Evolutionary conservation across 2,797 vertebrate genomes (phyloP), one percentile per base, ranked within the genome.

Genomic region (Loriculus beryllinus): DNA sequence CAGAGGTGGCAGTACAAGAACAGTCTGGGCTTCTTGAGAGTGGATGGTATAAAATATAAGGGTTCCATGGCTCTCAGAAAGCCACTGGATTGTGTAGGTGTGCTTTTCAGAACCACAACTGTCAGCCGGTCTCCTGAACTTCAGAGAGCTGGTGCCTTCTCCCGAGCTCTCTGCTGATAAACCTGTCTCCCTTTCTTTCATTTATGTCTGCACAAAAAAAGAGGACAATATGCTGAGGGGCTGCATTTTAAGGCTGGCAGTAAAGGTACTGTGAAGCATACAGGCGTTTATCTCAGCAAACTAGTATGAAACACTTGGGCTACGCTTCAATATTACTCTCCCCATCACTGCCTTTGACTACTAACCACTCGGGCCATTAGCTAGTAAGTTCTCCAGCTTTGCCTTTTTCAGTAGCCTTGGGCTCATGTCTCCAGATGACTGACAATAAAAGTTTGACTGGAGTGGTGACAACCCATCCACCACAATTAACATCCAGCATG

Each of bases 251-350:
- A 67, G 37, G 47, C 42, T 62, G 25, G 4, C 14, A 9, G 42
- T 39, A 43, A 3, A 79, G 47, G 48, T 57, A 16, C 1, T 51
- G 45, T 45, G 40, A 69, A 60, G 51, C 62, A 74, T n/a, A 48
- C 29, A 33, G 59, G 25, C 17, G 7, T 52, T 84, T 78, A 40
- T 70, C 75, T 49, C 67, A 33, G 57, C 19, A 43, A 33, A 23
- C 43, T 7, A 9, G 22, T n/a, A 10, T 26, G 16, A 48, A 90
- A 54, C 21, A 52, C 54, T 47, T 28, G n/a, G 49, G 29, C 42
- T 51, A 22, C 0, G 0, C n/a, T 49, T 88, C 39, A 33, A 1
- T 31, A 15, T 33, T 35, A 14, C 31, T 56, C 16, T 77, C 22
- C 33, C 70, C 33, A 21, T 62, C 23, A 2, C n/a, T 43, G 25